Percentiles rank a stretch among this genome's conserved stretches.
phyloP scores from a whole-genome alignment of 2,113 vertebrate genomes.

The Cephalopterus ornatus region DNA sequence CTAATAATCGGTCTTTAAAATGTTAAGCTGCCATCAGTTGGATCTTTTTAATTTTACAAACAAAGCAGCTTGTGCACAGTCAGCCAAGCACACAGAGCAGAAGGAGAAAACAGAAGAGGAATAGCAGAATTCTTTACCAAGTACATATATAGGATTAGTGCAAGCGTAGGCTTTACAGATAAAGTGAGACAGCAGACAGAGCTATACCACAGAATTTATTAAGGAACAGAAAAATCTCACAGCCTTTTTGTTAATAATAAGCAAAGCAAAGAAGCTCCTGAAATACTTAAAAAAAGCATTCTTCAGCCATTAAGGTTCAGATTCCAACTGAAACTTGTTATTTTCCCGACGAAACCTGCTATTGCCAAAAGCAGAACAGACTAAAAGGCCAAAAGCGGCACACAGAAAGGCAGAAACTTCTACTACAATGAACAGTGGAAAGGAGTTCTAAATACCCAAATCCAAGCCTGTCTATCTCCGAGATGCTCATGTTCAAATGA shows the following conservation, averaged over 20 bases:
- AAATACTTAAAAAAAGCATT: slow-evolving; percentile 17
- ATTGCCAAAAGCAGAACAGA: slow-evolving; percentile 23
- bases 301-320: slow-evolving; percentile 25
- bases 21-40: neutral
- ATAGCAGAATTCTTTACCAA: neutral
- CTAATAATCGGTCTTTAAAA: neutral
- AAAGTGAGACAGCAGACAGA: slow-evolving; percentile 24
- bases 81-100: slow-evolving; percentile 56
- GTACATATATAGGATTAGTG: slow-evolving; percentile 8
- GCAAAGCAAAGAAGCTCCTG: slow-evolving; percentile 54
- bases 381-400: slow-evolving; percentile 32
- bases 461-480: neutral
- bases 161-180: slow-evolving; percentile 16
- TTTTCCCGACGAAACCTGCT: neutral
- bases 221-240: slow-evolving; percentile 38
- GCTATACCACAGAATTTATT: slow-evolving; percentile 1
- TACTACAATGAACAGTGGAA: neutral
- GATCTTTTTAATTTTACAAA: neutral
- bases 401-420: slow-evolving; percentile 28
- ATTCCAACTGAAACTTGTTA: slow-evolving; percentile 10
- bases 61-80: slow-evolving; percentile 4
- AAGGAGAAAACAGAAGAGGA: slow-evolving; percentile 13
- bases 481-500: neutral
- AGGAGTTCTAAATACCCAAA: neutral
- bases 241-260: neutral